Evolutionary conservation across 2,113 vertebrate genomes (phyloP), one percentile per base, ranked within the genome.

Genomic region (Strigops habroptila): DNA sequence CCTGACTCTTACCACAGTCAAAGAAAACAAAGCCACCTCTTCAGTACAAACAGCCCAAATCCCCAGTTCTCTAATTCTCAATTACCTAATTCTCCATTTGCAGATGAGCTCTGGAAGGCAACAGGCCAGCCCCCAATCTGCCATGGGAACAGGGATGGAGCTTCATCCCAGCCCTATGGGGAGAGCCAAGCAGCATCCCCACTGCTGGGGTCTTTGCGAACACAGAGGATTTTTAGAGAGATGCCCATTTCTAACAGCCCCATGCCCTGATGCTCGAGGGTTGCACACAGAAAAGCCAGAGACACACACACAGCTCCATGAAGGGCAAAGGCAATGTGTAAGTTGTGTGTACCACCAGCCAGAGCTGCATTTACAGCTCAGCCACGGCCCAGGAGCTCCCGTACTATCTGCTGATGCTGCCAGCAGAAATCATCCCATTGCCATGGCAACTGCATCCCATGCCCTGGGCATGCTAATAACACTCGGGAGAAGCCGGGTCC

Each of bases 361-460:
- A n/a, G 85, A 91, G 90, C 88, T 3, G 62, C 68, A 8, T 44
- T 73, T 33, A 55, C 33, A 2, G 90, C 90, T 92, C 94, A 39
- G 85, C 44, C 71, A 48, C 6, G 5, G 88, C 86, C 70, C 55
- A 46, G 51, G 67, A 87, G 91, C 69, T 70, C 69, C 28, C 2
- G 11, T 44, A 49, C 43, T 30, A 65, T 68, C 59, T 41, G 43
- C 64, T 25, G 51, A 70, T 74, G 92, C 92, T 39, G 51, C 31
- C 46, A 88, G 76, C 43, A n/a, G 79, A 84, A 22, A 39, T 95
- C 93, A 87, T 94, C 94, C 7, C 89, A 84, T 98, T 96, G 69
- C 98, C 97, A 97, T 97, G 97, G 97, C 97, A 98, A 98, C 97
- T 7, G 24, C 96, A 97, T 97, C 97, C 91, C 91, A 60, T 92